These are phyloP conservation scores for Trichogramma pretiosum DNA, from an alignment of 1,140 invertebrate genomes.

Conservation along the genomic window DNA sequence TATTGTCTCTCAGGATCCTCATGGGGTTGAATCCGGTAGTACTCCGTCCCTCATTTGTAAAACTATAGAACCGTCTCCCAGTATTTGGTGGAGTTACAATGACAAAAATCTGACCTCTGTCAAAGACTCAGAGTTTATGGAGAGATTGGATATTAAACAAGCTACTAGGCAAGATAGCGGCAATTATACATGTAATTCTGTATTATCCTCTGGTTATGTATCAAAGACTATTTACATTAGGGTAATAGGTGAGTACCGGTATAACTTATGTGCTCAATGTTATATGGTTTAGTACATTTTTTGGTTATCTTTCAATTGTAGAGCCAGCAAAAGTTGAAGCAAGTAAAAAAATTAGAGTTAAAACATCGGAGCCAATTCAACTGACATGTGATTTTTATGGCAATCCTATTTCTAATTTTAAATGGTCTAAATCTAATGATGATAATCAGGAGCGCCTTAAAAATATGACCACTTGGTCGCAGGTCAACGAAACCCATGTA, in stretches of 20 bases:
- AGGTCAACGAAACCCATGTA: slow-evolving; percentile 50
- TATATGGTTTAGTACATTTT: neutral
- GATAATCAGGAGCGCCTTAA: slow-evolving; percentile 40
- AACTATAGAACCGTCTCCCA: slow-evolving; percentile 26
- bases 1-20: slow-evolving; percentile 31
- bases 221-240: slow-evolving; percentile 36
- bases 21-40: slow-evolving; percentile 39
- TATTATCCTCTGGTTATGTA: slow-evolving; percentile 34
- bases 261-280: neutral
- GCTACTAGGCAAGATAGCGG: slow-evolving; percentile 46
- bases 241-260: slow-evolving; percentile 34
- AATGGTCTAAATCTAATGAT: slow-evolving; percentile 52
- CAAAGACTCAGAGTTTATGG: slow-evolving; percentile 31
- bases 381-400: slow-evolving; percentile 51
- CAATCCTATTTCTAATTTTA: slow-evolving; percentile 49
- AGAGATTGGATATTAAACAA: slow-evolving; percentile 42
- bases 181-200: slow-evolving; percentile 47
- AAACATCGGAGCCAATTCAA: slow-evolving; percentile 42
- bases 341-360: slow-evolving; percentile 42
- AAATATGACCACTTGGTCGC: slow-evolving; percentile 29
- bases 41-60: slow-evolving; percentile 37
- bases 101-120: slow-evolving; percentile 37
- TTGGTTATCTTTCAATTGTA: slow-evolving; percentile 18
- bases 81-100: slow-evolving; percentile 35
- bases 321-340: slow-evolving; percentile 45